Evolutionary conservation across 2,888 invertebrate genomes (phyloP).

Genomic region (Lamellibrachia satsuma): DNA sequence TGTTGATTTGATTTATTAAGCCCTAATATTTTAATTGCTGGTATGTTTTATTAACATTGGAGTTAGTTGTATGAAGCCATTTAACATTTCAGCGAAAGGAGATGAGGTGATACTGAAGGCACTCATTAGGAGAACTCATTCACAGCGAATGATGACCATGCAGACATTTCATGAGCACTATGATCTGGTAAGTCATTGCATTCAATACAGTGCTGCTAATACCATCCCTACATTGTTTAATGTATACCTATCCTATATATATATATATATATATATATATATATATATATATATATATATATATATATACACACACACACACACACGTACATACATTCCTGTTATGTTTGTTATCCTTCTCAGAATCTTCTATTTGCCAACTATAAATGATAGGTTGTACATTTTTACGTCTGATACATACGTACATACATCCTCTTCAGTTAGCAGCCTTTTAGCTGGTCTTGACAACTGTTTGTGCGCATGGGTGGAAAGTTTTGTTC

Average conservation of each 20-base stretch:
- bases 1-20: not conserved
- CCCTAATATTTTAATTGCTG: not conserved
- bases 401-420: too few relatives aligned
- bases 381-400: not conserved
- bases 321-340: not conserved
- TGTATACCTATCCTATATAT: too few relatives aligned
- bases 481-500: too few relatives aligned
- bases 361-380: not conserved
- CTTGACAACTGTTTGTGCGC: too few relatives aligned
- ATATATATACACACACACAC: too few relatives aligned
- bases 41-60: not conserved
- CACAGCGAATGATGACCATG: conserved; percentile 51
- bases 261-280: too few relatives aligned
- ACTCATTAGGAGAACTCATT: conserved; percentile 51
- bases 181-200: conserved; percentile 50
- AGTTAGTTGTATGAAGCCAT: not conserved
- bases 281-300: too few relatives aligned
- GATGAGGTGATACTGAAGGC: conserved; percentile 54
- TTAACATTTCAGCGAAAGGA: conserved; percentile 44
- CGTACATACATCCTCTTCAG: too few relatives aligned
- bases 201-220: too few relatives aligned
- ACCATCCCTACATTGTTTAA: too few relatives aligned
- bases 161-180: conserved; percentile 53
- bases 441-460: too few relatives aligned
- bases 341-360: not conserved